Evolutionary conservation across 1,140 invertebrate species (phyloP), one percentile per base, ranked within the genome.

Genomic region (Bombus balteatus): DNA sequence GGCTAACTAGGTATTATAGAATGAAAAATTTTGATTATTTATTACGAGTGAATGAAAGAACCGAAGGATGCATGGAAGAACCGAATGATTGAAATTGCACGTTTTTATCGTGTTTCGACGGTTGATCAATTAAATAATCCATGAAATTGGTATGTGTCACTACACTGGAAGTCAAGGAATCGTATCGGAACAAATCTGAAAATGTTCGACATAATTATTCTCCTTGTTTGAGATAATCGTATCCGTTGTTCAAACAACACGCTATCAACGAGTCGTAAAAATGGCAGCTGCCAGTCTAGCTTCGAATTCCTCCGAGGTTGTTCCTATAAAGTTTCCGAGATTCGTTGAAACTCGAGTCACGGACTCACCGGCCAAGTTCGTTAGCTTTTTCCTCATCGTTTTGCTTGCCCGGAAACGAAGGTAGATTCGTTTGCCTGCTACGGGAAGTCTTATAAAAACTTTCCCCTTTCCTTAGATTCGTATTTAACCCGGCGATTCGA

Each of bases 391-490:
- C 25, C 47, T 18, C 39, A 18, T 43, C 37, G 47, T 59, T 80
- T 83, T 15, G 37, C 65, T 13, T 53, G 15, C 12, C 37, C 47
- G 53, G 41, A n/a, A 15, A 6, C 66, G 57, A 84, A 34, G 75
- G 43, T 37, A n/a, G 74, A 70, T 62, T 80, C 76, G 83, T 79
- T 80, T 79, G 62, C 37, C 74, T 70, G 73, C 37, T 53, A 57
- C 66, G n/a, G 74, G 1, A 39, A 80, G 77, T 84, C 75, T 47
- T n/a, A 57, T 68, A 79, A 62, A 80, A 85, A 80, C 68, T 80
- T 28, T n/a, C 72, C 25, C n/a, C 70, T 37, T 39, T 68, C 47
- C 47, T 70, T 32, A 25, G 12, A 3, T n/a, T 25, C n/a, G n/a
- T 57, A 25, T 77, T 70, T 84, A 79, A 79, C 75, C 47, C 43